These are phyloP conservation scores for Pogoniulus pusillus DNA, from an alignment of 2,797 vertebrate species.

Conservation along the genomic window DNA sequence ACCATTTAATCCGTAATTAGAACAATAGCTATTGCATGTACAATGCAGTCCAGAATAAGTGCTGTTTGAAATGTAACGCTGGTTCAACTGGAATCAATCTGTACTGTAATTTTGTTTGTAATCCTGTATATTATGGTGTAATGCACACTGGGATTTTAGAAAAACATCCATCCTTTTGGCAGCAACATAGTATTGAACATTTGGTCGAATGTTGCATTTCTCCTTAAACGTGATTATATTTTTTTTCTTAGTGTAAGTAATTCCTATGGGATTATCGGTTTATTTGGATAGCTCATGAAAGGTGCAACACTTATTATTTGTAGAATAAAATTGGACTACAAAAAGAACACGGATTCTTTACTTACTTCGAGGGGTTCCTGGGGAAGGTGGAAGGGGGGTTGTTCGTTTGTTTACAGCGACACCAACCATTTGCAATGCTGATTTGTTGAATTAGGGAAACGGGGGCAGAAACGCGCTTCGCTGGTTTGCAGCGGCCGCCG, in stretches of 20 bases:
- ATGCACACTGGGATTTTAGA: conserved; percentile 81
- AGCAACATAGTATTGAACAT: conserved; percentile 81
- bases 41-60: conserved; percentile 83
- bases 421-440: neutral
- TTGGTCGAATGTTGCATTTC: conserved; percentile 78
- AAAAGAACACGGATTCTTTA: neutral
- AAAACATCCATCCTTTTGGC: conserved; percentile 75
- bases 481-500: neutral
- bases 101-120: conserved; percentile 86
- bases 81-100: conserved; percentile 82
- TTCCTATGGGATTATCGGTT: conserved; percentile 77
- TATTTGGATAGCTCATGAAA: conserved; percentile 73
- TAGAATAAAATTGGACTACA: conserved; percentile 75
- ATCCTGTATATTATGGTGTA: conserved; percentile 85
- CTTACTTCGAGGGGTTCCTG: neutral
- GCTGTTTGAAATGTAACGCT: conserved; percentile 84
- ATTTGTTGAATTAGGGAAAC: neutral
- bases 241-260: conserved; percentile 71
- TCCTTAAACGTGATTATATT: conserved; percentile 71
- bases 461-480: neutral
- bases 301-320: conserved; percentile 73
- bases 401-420: neutral
- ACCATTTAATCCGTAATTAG: conserved; percentile 81
- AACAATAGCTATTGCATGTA: conserved; percentile 85
- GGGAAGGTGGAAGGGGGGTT: neutral